Conservation (phyloP, 2,113 vertebrate species). For the Echinops telfairi region DNA sequence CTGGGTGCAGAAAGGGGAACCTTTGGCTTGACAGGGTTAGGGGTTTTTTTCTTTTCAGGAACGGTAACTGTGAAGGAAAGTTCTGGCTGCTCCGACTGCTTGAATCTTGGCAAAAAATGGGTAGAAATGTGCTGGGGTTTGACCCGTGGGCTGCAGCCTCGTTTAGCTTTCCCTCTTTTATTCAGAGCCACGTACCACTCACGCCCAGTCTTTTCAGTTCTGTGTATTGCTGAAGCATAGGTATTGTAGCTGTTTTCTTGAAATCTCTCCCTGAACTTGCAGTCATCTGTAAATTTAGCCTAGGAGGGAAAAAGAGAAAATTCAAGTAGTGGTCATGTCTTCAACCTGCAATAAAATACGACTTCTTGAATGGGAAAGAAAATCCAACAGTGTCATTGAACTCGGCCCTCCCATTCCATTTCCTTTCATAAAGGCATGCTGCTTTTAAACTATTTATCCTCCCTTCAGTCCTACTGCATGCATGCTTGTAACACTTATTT, state of each 20-base stretch:
- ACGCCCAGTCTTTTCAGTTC: conserved; percentile 90
- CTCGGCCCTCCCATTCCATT: not conserved
- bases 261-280: conserved; percentile 97
- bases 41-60: conserved; percentile 87
- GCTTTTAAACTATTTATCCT: conserved; percentile 17
- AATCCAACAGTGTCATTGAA: conserved; percentile 26
- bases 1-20: conserved; percentile 64
- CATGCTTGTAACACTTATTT: not conserved
- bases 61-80: conserved; percentile 92
- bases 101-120: conserved; percentile 95
- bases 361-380: not conserved
- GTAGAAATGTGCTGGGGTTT: conserved; percentile 97
- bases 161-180: conserved; percentile 97
- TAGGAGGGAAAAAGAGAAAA: conserved; percentile 69
- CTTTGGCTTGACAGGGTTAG: conserved; percentile 83
- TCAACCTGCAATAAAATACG: conserved; percentile 16
- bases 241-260: conserved; percentile 99
- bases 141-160: conserved; percentile 95
- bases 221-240: conserved; percentile 94
- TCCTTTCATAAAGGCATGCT: not conserved
- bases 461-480: not conserved
- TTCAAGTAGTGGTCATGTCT: not conserved
- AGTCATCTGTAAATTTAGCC: conserved; percentile 94
- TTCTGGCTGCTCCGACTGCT: conserved; percentile 85
- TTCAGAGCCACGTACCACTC: conserved; percentile 98